Evolutionary conservation across 2,797 vertebrate species (phyloP).

Genomic region (Sorex maritimensis): DNA sequence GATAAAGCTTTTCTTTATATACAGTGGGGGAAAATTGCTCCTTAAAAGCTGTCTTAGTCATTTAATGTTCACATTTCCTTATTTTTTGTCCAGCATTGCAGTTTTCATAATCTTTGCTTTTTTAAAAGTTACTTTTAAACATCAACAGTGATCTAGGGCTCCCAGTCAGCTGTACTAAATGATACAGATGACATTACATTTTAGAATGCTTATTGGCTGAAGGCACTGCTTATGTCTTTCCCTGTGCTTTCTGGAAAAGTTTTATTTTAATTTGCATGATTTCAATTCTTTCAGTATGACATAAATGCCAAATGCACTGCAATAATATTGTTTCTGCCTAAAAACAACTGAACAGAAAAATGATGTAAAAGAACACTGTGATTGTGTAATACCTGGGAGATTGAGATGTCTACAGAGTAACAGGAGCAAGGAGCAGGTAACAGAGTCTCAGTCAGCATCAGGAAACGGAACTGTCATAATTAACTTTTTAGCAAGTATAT

Average conservation of each 20-base stretch:
- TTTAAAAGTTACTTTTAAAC: conserved; percentile 86
- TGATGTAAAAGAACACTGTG: conserved; percentile 89
- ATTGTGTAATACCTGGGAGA: conserved; percentile 88
- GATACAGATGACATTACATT: conserved; percentile 77
- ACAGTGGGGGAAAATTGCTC: conserved; percentile 24
- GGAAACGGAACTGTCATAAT: conserved; percentile 91
- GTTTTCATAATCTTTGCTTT: conserved; percentile 83
- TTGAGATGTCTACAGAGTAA: conserved; percentile 89
- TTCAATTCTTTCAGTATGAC: conserved; percentile 86
- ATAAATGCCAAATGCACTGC: conserved; percentile 89
- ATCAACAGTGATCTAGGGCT: conserved; percentile 83
- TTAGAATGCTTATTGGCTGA: conserved; percentile 90
- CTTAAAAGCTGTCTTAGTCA: conserved; percentile 58
- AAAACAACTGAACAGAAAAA: conserved; percentile 86
- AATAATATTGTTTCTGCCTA: conserved; percentile 87
- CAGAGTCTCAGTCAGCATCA: conserved; percentile 91
- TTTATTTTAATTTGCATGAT: conserved; percentile 74
- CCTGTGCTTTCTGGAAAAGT: conserved; percentile 88
- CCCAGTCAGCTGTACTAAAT: conserved; percentile 75
- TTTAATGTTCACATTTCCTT: conserved; percentile 43
- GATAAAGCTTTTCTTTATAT: conserved; percentile 71
- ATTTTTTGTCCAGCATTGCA: conserved; percentile 76
- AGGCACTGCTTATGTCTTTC: conserved; percentile 91
- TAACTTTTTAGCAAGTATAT: conserved; percentile 93
- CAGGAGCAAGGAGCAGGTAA: conserved; percentile 90